A percentile compares a stretch with the other conserved stretches of the same genome.
Evolutionary conservation across 2,797 vertebrate species (phyloP).

Genomic region (Sternotherus odoratus): DNA sequence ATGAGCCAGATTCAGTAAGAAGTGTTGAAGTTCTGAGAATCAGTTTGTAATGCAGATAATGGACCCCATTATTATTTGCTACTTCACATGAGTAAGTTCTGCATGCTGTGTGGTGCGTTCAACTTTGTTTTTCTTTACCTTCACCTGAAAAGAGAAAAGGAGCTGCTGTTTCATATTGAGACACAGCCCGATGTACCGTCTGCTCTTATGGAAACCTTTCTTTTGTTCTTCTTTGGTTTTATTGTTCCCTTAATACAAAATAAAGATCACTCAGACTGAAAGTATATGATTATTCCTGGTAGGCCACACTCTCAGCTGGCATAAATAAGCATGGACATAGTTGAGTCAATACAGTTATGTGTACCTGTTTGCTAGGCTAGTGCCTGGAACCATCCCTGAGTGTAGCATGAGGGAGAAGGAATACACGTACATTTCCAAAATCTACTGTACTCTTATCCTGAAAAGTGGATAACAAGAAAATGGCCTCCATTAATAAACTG

Average conservation of each 20-base stretch:
- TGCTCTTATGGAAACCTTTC: not conserved
- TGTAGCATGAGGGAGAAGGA: not conserved
- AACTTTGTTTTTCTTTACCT: fast-evolving
- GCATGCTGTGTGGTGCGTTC: fast-evolving
- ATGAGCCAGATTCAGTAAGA: not conserved
- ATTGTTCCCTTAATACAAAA: not conserved
- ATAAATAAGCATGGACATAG: not conserved
- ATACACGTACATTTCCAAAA: not conserved
- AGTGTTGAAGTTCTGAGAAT: not conserved
- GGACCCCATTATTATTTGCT: not conserved
- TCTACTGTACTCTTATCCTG: not conserved
- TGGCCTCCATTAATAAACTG: not conserved
- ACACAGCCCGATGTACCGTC: not conserved
- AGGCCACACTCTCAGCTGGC: not conserved
- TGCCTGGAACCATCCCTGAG: no score
- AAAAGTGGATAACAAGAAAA: not conserved
- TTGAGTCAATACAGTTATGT: not conserved
- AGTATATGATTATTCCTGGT: not conserved
- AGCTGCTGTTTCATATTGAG: not conserved
- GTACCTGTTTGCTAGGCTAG: no score
- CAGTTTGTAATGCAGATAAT: not conserved
- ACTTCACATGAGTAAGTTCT: not conserved
- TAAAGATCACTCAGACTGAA: not conserved
- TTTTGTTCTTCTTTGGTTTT: not conserved
- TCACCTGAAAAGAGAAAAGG: not conserved